Evolutionary conservation across 2,888 invertebrate genomes (phyloP), one percentile per base, ranked within the genome.

Genomic region (Oeneis ivallda): DNA sequence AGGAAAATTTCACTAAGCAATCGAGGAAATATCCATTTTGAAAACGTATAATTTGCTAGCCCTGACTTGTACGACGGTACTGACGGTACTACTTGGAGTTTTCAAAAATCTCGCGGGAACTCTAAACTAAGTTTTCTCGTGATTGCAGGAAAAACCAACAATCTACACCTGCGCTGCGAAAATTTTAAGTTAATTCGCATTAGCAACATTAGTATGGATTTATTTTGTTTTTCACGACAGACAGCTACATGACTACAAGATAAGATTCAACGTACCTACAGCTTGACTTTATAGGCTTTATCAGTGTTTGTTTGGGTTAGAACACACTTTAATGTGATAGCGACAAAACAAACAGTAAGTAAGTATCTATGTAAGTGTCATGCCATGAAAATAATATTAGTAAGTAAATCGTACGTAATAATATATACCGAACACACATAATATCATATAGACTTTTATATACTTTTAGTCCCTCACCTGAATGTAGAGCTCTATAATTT

Each of bases 231-330:
- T 26, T 26, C 26, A 26, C 26, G 34, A 19, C 37, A n/a, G n/a
- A n/a, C n/a, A n/a, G n/a, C n/a, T n/a, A n/a, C n/a, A 56, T 17
- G 37, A 37, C 39, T 39, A 49, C 37, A 39, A 63, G 56, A 63
- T 63, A 63, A 49, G 39, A 45, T 19, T 15, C n/a, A 32, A 41
- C 56, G 37, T 56, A 39, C 8, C 37, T 37, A 39, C 49, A 47
- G 11, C 56, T 26, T 34, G 15, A 57, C 57, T 49, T n/a, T n/a
- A 49, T 49, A 56, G n/a, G 15, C 32, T 9, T 57, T 63, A 63
- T 63, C 63, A 41, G n/a, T 57, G 39, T 63, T 63, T 63, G 63
- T 50, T 50, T 50, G 49, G 49, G 54, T 50, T 63, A 57, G 39
- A 63, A 50, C 34, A 53, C 49, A 63, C 49, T 63, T 49, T 39